phyloP scores from a whole-genome alignment of 1,140 invertebrate genomes.

The Brachionus manjavacas region DNA sequence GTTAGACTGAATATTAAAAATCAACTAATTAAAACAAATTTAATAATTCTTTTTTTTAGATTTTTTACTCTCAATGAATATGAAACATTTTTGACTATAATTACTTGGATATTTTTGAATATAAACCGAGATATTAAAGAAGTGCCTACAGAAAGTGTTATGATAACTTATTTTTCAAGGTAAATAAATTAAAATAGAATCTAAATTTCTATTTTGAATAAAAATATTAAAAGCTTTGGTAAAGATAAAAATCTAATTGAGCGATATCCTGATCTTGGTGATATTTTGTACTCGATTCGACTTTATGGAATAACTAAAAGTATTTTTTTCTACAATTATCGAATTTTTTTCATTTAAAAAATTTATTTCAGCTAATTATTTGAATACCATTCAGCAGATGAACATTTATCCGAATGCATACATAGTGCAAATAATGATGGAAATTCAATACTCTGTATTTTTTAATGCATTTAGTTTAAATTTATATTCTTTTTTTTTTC shows the following conservation, averaged over 20 bases:
- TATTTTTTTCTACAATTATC: not conserved
- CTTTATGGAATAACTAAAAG: constrained; percentile 37
- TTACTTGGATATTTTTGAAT: constrained; percentile 31
- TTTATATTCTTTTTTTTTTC: not conserved
- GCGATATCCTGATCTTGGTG: constrained; percentile 19
- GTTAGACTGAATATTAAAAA: not conserved
- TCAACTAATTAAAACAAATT: not conserved
- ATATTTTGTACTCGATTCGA: not conserved
- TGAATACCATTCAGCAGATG: constrained; percentile 35
- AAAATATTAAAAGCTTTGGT: not conserved
- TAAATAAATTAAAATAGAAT: not conserved
- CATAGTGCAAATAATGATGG: constrained; percentile 36
- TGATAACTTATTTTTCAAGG: constrained; percentile 38
- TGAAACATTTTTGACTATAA: not conserved
- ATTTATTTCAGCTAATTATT: constrained; percentile 14
- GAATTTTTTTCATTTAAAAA: not conserved
- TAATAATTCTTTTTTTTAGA: not conserved
- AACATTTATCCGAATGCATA: constrained; percentile 40
- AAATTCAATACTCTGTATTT: constrained; percentile 32
- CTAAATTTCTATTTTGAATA: not conserved
- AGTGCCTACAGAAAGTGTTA: constrained; percentile 27
- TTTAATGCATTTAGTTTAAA: not conserved
- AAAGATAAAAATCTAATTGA: constrained; percentile 17
- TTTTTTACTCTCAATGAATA: constrained; percentile 28
- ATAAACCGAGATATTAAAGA: constrained; percentile 3